A percentile compares a stretch with the other conserved stretches of the same genome.
phyloP scores from a whole-genome alignment of 1,140 invertebrate genomes.

The Papilio machaon region DNA sequence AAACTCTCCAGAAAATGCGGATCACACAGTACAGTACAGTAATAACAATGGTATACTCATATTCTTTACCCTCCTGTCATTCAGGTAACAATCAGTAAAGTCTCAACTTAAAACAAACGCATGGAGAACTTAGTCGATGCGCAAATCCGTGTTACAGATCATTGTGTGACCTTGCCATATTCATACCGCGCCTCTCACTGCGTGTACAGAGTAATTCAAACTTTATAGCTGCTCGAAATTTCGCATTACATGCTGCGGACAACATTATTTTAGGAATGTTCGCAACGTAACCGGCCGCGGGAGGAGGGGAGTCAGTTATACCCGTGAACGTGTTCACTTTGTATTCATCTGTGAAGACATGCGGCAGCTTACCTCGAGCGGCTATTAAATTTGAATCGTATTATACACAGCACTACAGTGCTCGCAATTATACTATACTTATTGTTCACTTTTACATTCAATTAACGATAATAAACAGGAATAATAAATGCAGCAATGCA shows the following conservation, averaged over 20 bases:
- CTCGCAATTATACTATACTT: not conserved
- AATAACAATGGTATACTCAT: too few relatives aligned
- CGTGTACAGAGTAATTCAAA: constrained; percentile 24
- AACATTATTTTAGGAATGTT: too few relatives aligned
- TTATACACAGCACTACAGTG: not conserved
- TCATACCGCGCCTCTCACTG: constrained; percentile 52
- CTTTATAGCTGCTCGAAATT: not conserved
- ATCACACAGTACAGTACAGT: too few relatives aligned
- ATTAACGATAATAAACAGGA: not conserved
- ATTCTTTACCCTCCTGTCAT: not conserved
- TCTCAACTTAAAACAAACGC: not conserved
- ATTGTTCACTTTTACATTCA: constrained; percentile 22
- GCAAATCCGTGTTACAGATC: constrained; percentile 32
- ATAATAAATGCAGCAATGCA: not conserved
- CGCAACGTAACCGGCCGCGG: too few relatives aligned
- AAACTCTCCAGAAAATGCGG: too few relatives aligned
- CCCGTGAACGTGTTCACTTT: too few relatives aligned
- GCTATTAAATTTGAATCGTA: not conserved
- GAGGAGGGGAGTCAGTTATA: too few relatives aligned
- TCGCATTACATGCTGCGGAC: not conserved
- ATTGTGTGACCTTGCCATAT: constrained; percentile 49
- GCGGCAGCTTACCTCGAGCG: not conserved
- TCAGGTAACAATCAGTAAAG: not conserved
- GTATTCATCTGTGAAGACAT: not conserved
- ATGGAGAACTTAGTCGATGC: not conserved